Percentiles rank a stretch among this genome's conserved stretches.
These are phyloP conservation scores for Lonchura striata DNA, from an alignment of 2,113 vertebrate genomes.

Conservation along the genomic window DNA sequence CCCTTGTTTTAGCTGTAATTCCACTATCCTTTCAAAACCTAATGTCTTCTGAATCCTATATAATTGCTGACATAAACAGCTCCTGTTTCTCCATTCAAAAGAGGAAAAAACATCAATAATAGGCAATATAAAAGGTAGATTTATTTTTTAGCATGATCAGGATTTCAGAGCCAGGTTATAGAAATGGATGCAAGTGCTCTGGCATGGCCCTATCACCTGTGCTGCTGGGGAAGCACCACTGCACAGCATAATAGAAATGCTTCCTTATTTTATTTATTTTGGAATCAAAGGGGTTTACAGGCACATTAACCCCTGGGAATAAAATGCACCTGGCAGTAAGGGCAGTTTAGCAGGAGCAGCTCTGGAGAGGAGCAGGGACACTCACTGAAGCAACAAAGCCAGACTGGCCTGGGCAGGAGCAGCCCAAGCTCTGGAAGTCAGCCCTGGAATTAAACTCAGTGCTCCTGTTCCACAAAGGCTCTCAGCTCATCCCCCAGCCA, in stretches of 20 bases:
- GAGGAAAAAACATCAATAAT: not conserved
- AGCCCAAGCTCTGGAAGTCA: not conserved
- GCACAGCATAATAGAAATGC: not conserved
- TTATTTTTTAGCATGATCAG: not conserved
- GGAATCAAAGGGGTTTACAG: not conserved
- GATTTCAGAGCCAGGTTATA: not conserved
- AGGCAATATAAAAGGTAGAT: not conserved
- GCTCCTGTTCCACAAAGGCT: not conserved
- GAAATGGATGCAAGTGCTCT: not conserved
- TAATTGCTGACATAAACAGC: not conserved
- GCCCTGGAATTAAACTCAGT: not conserved
- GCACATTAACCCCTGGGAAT: not conserved
- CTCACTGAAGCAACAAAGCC: not conserved
- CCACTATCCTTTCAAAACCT: not conserved
- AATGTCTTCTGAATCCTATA: not conserved
- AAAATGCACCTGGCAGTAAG: not conserved
- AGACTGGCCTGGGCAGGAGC: fast-evolving
- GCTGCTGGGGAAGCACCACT: not conserved
- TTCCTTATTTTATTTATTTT: not conserved
- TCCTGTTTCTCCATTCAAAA: not conserved
- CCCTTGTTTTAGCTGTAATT: not conserved
- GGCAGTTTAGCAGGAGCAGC: not conserved
- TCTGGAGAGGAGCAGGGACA: not conserved
- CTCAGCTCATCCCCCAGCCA: not conserved
- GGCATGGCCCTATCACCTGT: not conserved